These are phyloP conservation scores for Drosophila trapezifrons DNA, from an alignment of 1,140 invertebrate species.

Conservation along the genomic window DNA sequence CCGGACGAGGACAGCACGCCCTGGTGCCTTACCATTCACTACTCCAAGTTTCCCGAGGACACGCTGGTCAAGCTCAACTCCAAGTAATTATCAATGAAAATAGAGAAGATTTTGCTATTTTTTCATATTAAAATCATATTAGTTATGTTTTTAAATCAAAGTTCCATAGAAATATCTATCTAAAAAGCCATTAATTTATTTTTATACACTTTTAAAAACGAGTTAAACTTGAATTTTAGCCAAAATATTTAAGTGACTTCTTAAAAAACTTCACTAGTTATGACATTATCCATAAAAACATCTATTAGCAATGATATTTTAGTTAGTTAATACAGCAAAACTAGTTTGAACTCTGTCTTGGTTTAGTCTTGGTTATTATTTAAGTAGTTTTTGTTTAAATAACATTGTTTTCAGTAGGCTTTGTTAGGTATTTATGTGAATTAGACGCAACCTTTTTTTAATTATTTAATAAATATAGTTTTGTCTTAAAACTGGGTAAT, in stretches of 20 bases:
- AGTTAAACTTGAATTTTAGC: too few relatives aligned
- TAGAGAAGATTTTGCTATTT: background rate
- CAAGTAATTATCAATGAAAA: slow-evolving; percentile 85
- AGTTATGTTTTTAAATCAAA: background rate
- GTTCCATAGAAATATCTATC: background rate
- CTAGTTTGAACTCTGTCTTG: too few relatives aligned
- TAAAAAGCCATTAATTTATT: background rate
- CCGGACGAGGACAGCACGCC: slow-evolving; percentile 91
- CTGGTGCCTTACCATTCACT: slow-evolving; percentile 98
- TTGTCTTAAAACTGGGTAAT: background rate
- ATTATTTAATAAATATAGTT: too few relatives aligned
- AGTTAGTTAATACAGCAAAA: background rate
- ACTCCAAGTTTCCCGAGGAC: slow-evolving; percentile 94
- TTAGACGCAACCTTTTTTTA: too few relatives aligned
- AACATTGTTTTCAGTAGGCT: too few relatives aligned
- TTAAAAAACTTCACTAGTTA: too few relatives aligned
- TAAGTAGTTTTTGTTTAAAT: too few relatives aligned
- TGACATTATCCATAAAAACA: too few relatives aligned
- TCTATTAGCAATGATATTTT: too few relatives aligned
- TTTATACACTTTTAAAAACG: background rate
- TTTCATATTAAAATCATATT: background rate
- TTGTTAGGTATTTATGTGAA: too few relatives aligned
- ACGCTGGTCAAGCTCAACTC: slow-evolving; percentile 90
- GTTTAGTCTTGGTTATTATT: too few relatives aligned
- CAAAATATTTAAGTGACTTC: too few relatives aligned